Evolutionary conservation across 1,140 invertebrate genomes (phyloP).

Genomic region (Lamellibrachia luymesi): DNA sequence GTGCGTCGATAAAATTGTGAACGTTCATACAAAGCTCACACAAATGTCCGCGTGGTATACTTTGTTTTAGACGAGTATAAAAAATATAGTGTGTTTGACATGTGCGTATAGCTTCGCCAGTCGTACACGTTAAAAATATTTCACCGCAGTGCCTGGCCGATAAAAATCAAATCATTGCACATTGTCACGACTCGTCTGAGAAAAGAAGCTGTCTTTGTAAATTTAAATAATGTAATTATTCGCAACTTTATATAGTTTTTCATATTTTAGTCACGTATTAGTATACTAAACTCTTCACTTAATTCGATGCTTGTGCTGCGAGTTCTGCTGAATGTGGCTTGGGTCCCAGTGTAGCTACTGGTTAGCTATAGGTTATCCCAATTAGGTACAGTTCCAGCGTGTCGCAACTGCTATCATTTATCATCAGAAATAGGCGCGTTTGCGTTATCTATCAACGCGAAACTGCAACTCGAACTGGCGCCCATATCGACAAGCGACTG

Average conservation of each 20-base stretch:
- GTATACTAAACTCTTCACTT: background rate
- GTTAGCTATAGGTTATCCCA: background rate
- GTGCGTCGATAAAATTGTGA: background rate
- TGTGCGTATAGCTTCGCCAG: background rate
- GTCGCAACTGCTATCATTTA: background rate
- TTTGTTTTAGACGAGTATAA: background rate
- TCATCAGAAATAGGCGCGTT: background rate
- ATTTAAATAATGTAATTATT: background rate
- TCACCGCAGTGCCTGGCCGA: background rate
- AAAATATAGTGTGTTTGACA: background rate
- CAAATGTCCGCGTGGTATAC: background rate
- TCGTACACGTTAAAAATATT: background rate
- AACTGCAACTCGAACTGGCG: background rate
- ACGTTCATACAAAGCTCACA: background rate
- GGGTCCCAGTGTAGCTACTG: background rate
- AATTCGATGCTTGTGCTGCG: background rate
- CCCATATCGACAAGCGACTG: background rate
- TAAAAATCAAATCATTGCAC: background rate
- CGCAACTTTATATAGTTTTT: background rate
- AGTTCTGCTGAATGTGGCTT: background rate
- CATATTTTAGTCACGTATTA: background rate
- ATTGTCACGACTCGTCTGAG: background rate
- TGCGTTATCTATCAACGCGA: background rate
- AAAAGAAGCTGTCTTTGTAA: background rate
- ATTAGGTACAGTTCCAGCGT: background rate